Base-by-base conservation (phyloP, 2,888 invertebrate genomes). In the Acrobasis suavella region DNA sequence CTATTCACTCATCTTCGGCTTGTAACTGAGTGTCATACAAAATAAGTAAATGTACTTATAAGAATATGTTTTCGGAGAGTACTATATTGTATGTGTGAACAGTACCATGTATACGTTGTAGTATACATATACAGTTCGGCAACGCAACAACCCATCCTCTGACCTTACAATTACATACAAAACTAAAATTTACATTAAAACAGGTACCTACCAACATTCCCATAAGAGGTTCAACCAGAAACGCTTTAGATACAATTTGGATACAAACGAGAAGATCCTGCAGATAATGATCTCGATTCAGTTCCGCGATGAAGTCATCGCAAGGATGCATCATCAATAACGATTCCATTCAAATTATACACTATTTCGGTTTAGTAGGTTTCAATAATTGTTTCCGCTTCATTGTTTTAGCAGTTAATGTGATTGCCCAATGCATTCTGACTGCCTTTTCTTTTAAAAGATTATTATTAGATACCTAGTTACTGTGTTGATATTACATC, bases 241-340 rank as follows among this genome's bases (percentile, higher is more conserved):
- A 66, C 67, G 66, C 67, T 72, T 69, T 62, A 69, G 70, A 71
- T 70, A 72, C 67, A 70, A 73, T 74, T 74, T 74, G 72, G 74
- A 75, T 75, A 76, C 66, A 69, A 73, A 52, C 64, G 46, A 65
- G 65, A 46, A 72, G 72, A 80, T 80, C 78, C 77, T 81, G 69
- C 68, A 69, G 83, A 85, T 87, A 80, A 79, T 69, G 70, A 86
- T 86, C 86, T 70, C 67, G 64, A 71, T 70, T 72, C 67, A 77
- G 83, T 87, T 89, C 88, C 86, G 86, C 70, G 82, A 85, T 72
- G 76, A 80, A 76, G 78, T 82, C 84, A 77, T 67, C 69, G 65
- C 73, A 73, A 73, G 73, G 73, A 65, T 71, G 64, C 38, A 16
- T 39, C 39, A 55, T 55, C 55, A 38, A 55, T 39, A 55, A 55